Evolutionary conservation across 2,113 vertebrate genomes (phyloP), one percentile per base, ranked within the genome.

Genomic region (Poeciliopsis prolifica): DNA sequence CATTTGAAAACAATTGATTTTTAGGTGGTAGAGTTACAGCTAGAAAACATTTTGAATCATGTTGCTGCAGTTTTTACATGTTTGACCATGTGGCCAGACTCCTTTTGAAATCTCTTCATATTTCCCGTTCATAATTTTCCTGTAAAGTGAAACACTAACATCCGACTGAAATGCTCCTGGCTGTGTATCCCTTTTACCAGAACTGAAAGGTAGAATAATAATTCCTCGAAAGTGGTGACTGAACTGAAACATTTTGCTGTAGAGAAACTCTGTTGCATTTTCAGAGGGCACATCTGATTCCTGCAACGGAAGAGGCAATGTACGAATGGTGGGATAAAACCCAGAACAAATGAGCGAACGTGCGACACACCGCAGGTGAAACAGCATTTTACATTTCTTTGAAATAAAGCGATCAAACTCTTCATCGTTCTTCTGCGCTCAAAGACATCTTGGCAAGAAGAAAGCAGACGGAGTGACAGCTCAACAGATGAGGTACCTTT

Each of bases 401-500:
- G 87, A 90, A 73, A 82, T 70, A 40, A 63, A 72, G 65, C 42
- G 24, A 70, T 78, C 77, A 79, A 65, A 78, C 74, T 62, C 68
- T 75, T 80, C 65, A 61, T 77, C 81, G 70, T 83, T 30, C 58
- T 77, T 63, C 68, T 42, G n/a, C 68, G 28, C 65, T 74, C 22
- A 7, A 72, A 66, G 73, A 77, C 67, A 10, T 28, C 79, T 63
- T 44, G 14, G 68, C 80, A 60, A 68, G 71, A 87, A 82, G 80
- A 72, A 89, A 89, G 79, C 48, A n/a, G 64, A 26, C 77, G 79
- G 84, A 81, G 75, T 86, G 91, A 83, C 88, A 92, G 91, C 89
- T 85, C 86, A 87, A 77, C 83, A 89, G 90, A 93, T 91, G 91
- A 89, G 88, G 85, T 87, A 86, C 89, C 86, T 65, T 28, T 48